These are phyloP conservation scores for Lepidochrysops patricia DNA, from an alignment of 2,888 invertebrate species.

Conservation along the genomic window DNA sequence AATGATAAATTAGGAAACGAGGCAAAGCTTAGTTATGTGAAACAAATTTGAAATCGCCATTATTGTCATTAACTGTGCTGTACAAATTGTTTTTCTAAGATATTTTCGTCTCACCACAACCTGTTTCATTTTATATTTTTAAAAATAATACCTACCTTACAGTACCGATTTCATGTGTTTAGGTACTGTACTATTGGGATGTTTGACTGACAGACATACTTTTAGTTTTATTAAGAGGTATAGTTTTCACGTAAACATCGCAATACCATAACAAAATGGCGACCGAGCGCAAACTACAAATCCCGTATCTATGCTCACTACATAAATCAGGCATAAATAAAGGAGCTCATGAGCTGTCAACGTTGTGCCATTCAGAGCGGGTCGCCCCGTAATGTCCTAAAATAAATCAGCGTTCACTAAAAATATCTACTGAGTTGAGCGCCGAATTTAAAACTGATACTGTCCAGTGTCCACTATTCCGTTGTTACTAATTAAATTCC, in stretches of 20 bases:
- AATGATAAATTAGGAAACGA: not conserved
- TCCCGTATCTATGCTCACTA: constrained; percentile 59
- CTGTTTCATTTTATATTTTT: too few relatives aligned
- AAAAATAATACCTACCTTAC: too few relatives aligned
- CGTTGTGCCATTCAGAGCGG: constrained; percentile 66
- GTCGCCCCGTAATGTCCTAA: constrained; percentile 63
- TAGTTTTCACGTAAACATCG: too few relatives aligned
- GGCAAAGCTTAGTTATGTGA: too few relatives aligned
- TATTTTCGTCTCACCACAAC: too few relatives aligned
- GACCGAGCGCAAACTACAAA: constrained; percentile 28
- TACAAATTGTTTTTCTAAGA: too few relatives aligned
- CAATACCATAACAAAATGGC: constrained; percentile 12
- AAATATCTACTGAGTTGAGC: constrained; percentile 61
- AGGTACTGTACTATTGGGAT: too few relatives aligned
- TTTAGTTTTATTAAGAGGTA: too few relatives aligned
- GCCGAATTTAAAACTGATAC: constrained; percentile 59
- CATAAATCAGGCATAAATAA: constrained; percentile 71
- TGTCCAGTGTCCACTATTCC: constrained; percentile 15
- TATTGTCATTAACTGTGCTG: too few relatives aligned
- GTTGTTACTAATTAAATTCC: constrained; percentile 2
- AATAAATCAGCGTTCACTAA: constrained; percentile 66
- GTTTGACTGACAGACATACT: too few relatives aligned
- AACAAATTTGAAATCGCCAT: too few relatives aligned
- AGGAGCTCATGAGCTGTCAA: constrained; percentile 71
- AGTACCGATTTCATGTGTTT: too few relatives aligned